phyloP scores from a whole-genome alignment of 2,797 vertebrate species.

The Buceros bicornis region DNA sequence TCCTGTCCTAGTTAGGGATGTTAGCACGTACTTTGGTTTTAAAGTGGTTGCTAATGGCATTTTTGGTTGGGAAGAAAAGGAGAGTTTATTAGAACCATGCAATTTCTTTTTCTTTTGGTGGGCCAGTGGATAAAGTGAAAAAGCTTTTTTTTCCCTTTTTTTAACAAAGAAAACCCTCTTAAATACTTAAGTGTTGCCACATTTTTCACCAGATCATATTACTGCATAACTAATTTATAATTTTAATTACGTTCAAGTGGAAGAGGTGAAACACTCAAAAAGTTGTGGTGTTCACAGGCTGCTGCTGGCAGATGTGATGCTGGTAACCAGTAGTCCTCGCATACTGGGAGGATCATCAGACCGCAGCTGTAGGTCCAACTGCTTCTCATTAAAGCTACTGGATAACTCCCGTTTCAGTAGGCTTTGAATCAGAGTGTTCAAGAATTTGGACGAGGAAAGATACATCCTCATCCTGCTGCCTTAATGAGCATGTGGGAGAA shows the following conservation, averaged over 20 bases:
- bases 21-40: background rate
- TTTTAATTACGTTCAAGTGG: background rate
- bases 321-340: background rate
- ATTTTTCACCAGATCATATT: background rate
- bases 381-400: background rate
- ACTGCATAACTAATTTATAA: background rate
- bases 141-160: background rate
- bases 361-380: background rate
- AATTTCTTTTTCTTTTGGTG: background rate
- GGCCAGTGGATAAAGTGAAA: background rate
- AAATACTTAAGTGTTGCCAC: background rate
- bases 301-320: background rate
- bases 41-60: background rate
- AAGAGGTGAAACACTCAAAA: background rate
- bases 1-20: background rate
- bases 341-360: background rate
- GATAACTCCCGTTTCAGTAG: background rate
- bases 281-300: background rate
- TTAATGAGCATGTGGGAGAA: background rate
- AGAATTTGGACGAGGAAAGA: background rate
- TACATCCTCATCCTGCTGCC: background rate
- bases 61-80: background rate
- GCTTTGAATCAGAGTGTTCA: background rate
- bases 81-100: background rate
- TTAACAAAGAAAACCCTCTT: background rate